Evolutionary conservation across 2,888 invertebrate species (phyloP).

Genomic region (Pandemis corylana): DNA sequence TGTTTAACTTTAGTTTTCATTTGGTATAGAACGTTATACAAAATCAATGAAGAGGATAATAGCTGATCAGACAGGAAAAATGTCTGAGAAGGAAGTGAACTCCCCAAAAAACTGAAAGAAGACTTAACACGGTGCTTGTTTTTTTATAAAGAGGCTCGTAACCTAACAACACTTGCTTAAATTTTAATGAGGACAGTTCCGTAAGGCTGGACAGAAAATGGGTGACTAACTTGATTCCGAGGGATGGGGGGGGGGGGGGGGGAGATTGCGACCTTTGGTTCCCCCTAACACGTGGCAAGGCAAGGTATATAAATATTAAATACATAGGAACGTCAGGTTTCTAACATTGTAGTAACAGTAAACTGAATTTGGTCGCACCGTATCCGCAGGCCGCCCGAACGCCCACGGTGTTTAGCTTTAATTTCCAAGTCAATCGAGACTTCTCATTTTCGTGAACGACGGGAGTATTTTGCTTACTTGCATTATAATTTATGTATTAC

Average conservation of each 20-base stretch:
- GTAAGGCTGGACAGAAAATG: slow-evolving; percentile 53
- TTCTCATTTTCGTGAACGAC: slow-evolving; percentile 35
- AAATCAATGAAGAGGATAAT: background rate
- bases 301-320: slow-evolving; percentile 45
- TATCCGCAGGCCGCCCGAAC: slow-evolving; percentile 38
- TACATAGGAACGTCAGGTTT: background rate
- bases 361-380: slow-evolving; percentile 25
- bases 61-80: background rate
- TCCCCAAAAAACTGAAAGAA: background rate
- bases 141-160: background rate
- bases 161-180: slow-evolving; percentile 2
- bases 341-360: slow-evolving; percentile 15
- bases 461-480: slow-evolving; percentile 30
- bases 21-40: background rate
- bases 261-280: slow-evolving; percentile 50
- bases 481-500: slow-evolving; percentile 24
- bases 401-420: slow-evolving; percentile 60
- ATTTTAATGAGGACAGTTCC: slow-evolving; percentile 35
- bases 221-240: slow-evolving; percentile 51
- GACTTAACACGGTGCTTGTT: background rate
- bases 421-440: slow-evolving; percentile 55
- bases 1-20: background rate
- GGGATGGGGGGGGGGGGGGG: slow-evolving; percentile 49
- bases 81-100: background rate
- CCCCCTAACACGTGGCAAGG: slow-evolving; percentile 58